A percentile compares a stretch with the other conserved stretches of the same genome.
phyloP scores from a whole-genome alignment of 1,140 invertebrate species.

The Himalopsyche phryganea region DNA sequence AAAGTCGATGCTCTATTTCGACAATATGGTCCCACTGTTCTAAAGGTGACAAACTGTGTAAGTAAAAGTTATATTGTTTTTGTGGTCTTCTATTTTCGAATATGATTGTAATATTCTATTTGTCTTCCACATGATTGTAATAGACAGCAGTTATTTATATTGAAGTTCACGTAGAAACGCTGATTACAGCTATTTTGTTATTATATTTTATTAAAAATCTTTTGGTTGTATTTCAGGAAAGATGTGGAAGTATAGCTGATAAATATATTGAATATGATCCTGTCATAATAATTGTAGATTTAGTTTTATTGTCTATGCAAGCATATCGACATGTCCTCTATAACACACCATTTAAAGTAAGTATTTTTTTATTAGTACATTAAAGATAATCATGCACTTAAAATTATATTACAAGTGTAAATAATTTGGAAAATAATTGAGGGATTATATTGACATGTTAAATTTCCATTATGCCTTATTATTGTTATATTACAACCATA shows the following conservation, averaged over 20 bases:
- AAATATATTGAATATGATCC: slow-evolving; percentile 88
- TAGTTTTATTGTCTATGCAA: slow-evolving; percentile 71
- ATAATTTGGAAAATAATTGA: neutral
- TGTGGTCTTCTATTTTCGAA: neutral
- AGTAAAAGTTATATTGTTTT: slow-evolving; percentile 38
- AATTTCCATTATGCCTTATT: neutral
- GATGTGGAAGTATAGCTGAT: slow-evolving; percentile 71
- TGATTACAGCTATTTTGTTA: neutral
- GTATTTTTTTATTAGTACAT: neutral
- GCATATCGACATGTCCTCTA: slow-evolving; percentile 81
- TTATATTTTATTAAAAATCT: slow-evolving; percentile 11
- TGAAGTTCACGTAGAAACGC: neutral
- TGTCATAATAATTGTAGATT: slow-evolving; percentile 78
- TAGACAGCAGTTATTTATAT: neutral
- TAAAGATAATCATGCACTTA: neutral
- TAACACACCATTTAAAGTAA: slow-evolving; percentile 69
- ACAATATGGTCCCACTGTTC: slow-evolving; percentile 64
- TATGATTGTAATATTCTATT: neutral
- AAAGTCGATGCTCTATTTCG: slow-evolving; percentile 59
- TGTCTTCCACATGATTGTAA: slow-evolving; percentile 7
- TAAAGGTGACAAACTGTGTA: slow-evolving; percentile 72
- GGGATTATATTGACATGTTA: neutral
- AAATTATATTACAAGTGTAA: neutral
- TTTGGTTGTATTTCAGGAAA: slow-evolving; percentile 55
- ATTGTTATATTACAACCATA: neutral